phyloP scores from a whole-genome alignment of 2,113 vertebrate species.

The Lophotis ruficrista region DNA sequence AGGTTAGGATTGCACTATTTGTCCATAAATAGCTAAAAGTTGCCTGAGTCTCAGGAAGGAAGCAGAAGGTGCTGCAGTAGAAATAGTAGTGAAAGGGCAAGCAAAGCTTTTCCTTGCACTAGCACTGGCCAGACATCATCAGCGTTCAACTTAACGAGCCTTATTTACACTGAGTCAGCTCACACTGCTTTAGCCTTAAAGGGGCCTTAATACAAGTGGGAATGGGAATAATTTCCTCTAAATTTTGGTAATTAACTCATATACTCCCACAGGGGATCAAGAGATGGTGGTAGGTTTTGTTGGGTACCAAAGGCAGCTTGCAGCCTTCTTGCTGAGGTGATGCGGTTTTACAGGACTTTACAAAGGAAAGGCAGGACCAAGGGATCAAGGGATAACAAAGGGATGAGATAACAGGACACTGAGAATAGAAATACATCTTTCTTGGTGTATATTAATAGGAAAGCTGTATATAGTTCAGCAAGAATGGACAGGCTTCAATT shows the following conservation, averaged over 20 bases:
- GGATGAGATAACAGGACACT: neutral
- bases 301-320: neutral
- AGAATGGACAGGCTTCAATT: neutral
- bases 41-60: neutral
- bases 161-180: neutral
- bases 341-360: neutral
- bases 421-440: neutral
- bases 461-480: neutral
- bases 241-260: neutral
- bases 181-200: neutral
- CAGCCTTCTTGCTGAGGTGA: neutral
- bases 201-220: neutral
- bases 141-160: conserved; percentile 2
- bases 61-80: neutral
- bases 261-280: neutral
- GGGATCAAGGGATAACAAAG: neutral
- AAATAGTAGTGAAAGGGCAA: neutral
- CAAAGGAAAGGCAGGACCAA: neutral
- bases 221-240: neutral
- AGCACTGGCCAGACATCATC: neutral
- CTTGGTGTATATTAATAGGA: neutral
- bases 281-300: neutral
- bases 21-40: neutral
- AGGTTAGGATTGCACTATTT: neutral
- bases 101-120: neutral